phyloP scores from a whole-genome alignment of 1,140 invertebrate species.

The Eubasilissa regina region DNA sequence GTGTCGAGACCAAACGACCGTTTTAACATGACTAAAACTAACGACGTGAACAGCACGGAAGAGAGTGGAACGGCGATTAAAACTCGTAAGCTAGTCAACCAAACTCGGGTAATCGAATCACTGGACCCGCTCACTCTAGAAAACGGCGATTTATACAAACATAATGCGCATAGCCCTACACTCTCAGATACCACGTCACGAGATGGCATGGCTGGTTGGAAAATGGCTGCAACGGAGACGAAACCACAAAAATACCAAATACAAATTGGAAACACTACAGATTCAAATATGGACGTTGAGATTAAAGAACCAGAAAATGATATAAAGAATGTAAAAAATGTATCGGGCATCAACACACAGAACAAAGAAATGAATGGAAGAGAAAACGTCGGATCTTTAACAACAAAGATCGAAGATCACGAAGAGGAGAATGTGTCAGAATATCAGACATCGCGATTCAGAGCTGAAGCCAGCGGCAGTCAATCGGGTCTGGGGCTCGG shows the following conservation, averaged over 20 bases:
- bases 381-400: slow-evolving; percentile 5
- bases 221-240: not conserved
- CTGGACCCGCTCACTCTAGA: not conserved
- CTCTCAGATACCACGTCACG: not conserved
- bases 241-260: slow-evolving; percentile 1
- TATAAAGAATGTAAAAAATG: too few relatives aligned
- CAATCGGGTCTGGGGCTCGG: slow-evolving; percentile 63
- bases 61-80: slow-evolving; percentile 12
- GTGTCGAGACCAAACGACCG: slow-evolving; percentile 23
- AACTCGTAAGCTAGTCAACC: slow-evolving; percentile 16
- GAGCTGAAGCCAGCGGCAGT: slow-evolving; percentile 64
- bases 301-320: slow-evolving; percentile 1
- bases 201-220: not conserved
- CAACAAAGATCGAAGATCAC: slow-evolving; percentile 2
- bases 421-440: slow-evolving; percentile 53
- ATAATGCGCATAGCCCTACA: slow-evolving; percentile 13
- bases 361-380: slow-evolving; percentile 1
- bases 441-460: slow-evolving; percentile 65
- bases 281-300: not conserved
- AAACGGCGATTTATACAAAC: slow-evolving; percentile 13
- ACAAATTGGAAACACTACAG: not conserved
- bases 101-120: slow-evolving; percentile 39
- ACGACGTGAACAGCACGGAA: not conserved
- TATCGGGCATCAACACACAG: not conserved
- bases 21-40: not conserved